Base-by-base conservation (phyloP, 2,797 vertebrate genomes). In the Phyllotis vaccarum region DNA sequence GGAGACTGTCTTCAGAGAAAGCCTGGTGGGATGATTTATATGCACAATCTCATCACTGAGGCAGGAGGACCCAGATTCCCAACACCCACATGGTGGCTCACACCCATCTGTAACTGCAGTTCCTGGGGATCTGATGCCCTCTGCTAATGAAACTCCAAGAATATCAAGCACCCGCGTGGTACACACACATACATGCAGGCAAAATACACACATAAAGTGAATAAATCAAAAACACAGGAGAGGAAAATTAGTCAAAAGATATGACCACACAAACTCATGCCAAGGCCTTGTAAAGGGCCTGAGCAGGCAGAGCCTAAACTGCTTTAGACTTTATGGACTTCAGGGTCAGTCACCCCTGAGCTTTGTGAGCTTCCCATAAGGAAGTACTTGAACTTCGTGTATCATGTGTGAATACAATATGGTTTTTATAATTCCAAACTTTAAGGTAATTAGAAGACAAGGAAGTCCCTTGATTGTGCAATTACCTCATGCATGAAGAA, bases 401-500 rank as follows among this genome's bases (percentile, higher is more conserved):
- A 54, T 46, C 79, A 19, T 91, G 40, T 76, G 24, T 37, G 6
- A 60, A 11, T 40, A 27, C 40, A 62, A 54, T 22, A 68, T 24
- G 7, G 37, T 60, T 93, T 93, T 89, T 52, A 49, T 89, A 64
- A 21, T 37, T 86, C 24, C 19, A 62, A 58, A 93, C 68, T 95
- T 93, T 52, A 90, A 94, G 92, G 72, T 46, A 86, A 56, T 79
- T 88, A 54, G 60, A 75, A 96, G 92, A 81, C 31, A 92, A 90
- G 24, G 31, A 66, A 86, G n/a, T 89, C 82, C 46, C 24, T 95
- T 91, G 54, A 81, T 80, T 95, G 54, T 46, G 52, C 34, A 93
- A 54, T 90, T 93, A 85, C 72, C 27, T 46, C 89, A 52, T 86
- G 90, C n/a, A 22, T 64, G 46, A 93, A 86, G 72, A 90, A 95